Evolutionary conservation across 2,888 invertebrate genomes (phyloP), one percentile per base, ranked within the genome.

Genomic region (Tetragonula carbonaria): DNA sequence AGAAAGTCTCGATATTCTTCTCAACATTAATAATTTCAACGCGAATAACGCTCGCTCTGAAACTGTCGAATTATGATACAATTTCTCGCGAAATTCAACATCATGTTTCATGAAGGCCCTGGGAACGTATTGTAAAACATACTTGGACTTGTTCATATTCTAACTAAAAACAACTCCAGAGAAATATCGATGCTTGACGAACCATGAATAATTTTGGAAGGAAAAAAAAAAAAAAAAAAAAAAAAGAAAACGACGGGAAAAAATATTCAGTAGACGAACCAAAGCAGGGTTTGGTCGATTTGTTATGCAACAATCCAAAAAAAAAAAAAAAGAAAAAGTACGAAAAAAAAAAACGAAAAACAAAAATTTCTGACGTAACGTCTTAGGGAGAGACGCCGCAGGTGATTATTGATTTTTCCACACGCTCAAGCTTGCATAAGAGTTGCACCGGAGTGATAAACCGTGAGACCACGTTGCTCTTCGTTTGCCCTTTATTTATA

Each of bases 371-470:
- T 76, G 84, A 76, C 77, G 68, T 57, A 72, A 73, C 53, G 55
- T 23, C 72, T 76, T 75, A 76, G 67, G 57, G n/a, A 66, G 84
- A 73, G n/a, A 83, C 77, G 85, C 78, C 65, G 84, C 84, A 84
- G 84, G 84, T 84, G 85, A 84, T 84, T 84, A 84, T 84, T 84
- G 84, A 84, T 84, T 74, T 84, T 84, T 70, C 78, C 74, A 59
- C 59, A 55, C 63, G 74, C 55, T 74, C 53, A 55, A 59, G 84
- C 84, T 84, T 84, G 84, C 78, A 78, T 84, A 84, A 84, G 84
- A 78, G 66, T 55, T 74, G 78, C 72, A 76, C 23, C 33, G 65
- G 50, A 66, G 50, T 71, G 73, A 74, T 74, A 83, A 83, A 75
- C 67, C 55, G 62, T 51, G 62, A 57, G 76, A 23, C 45, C 59